Percentiles rank a stretch among this genome's conserved stretches.
These are phyloP conservation scores for Pinna nobilis DNA, from an alignment of 1,140 invertebrate genomes.

Conservation along the genomic window DNA sequence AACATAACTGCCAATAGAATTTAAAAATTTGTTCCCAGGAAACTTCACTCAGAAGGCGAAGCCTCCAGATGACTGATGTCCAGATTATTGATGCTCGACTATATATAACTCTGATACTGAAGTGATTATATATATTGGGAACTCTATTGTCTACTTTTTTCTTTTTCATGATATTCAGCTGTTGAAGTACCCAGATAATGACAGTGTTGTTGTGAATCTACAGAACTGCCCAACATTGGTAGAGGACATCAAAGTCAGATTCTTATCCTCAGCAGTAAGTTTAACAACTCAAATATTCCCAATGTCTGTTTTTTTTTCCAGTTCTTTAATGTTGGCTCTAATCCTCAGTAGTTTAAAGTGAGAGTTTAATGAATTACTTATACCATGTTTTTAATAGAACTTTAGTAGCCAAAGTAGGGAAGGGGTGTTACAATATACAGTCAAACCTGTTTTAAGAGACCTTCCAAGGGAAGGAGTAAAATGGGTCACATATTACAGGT, in stretches of 20 bases:
- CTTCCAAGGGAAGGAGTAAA: no score
- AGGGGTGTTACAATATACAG: no score
- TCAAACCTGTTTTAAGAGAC: no score
- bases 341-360: background rate
- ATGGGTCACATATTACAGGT: no score
- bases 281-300: background rate
- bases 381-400: background rate
- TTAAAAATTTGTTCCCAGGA: no score
- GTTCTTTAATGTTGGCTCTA: background rate
- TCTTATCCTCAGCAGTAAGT: constrained; percentile 73
- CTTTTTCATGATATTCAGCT: constrained; percentile 51
- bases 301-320: background rate
- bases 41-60: no score
- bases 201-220: constrained; percentile 69
- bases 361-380: background rate
- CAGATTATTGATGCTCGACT: no score
- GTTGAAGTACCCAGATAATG: constrained; percentile 65
- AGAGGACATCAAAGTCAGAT: constrained; percentile 76
- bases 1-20: no score
- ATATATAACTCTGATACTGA: no score
- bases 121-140: no score
- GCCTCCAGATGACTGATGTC: no score
- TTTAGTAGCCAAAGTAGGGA: background rate
- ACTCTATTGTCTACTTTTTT: constrained; percentile 5
- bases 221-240: constrained; percentile 71